Base-by-base conservation (phyloP, 2,113 vertebrate species). In the Albula glossodonta region DNA sequence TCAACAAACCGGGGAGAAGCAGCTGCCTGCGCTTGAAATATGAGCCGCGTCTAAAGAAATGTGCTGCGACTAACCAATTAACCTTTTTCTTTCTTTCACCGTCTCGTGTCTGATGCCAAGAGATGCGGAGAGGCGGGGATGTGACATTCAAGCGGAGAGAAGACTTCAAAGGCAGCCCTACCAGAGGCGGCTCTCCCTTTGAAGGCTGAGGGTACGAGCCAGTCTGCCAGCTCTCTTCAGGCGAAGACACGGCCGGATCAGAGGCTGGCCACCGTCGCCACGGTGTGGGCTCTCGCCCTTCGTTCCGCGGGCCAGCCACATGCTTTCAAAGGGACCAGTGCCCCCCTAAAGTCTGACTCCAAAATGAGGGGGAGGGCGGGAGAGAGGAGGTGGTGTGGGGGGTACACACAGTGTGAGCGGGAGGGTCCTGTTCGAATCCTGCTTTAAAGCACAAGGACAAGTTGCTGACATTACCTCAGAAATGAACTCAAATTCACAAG, bases 91-190 rank as follows among this genome's bases (percentile, higher is more conserved):
- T 81, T 63, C 90, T 90, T 88, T 93, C 95, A 91, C 85, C 49
- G 90, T 94, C 95, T 96, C 94, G 91, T 90, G 93, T 93, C 92
- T 89, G 91, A 89, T 94, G 94, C 93, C 94, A 95, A 95, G 94
- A 95, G 95, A 95, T 93, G 94, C 94, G 90, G 92, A 92, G 92
- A 82, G 86, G 94, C 91, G 94, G 94, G 90, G 96, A 96, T 94
- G 93, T 93, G 96, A 96, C 95, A 96, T 94, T 96, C 96, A 95
- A 95, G 96, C 94, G 94, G 95, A 95, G 95, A 93, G 94, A 96
- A 93, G 92, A 96, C 96, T 96, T 97, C 95, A 97, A 97, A 98
- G 95, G 82, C 78, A 83, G 91, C 93, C 91, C 94, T 92, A 90
- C 90, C 92, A 93, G 94, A 95, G 93, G 92, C 95, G 81, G 87